Evolutionary conservation across 1,140 invertebrate genomes (phyloP).

Genomic region (Drosophila setifemur): DNA sequence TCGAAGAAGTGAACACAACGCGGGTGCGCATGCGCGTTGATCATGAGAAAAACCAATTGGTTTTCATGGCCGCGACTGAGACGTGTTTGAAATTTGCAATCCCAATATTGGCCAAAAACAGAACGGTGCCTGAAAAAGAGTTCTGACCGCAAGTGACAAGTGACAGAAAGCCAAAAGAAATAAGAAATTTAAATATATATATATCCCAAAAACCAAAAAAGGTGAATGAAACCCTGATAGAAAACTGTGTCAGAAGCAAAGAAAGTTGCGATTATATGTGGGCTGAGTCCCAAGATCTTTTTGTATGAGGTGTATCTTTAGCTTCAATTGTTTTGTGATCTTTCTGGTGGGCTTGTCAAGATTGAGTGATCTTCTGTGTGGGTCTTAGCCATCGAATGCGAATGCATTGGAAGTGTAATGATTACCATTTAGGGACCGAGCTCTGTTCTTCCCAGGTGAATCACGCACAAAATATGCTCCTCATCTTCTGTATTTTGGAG

Average conservation of each 20-base stretch:
- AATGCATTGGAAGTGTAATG: conserved; percentile 48
- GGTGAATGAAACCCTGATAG: conserved; percentile 59
- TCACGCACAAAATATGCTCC: conserved; percentile 4
- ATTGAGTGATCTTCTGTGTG: conserved; percentile 35
- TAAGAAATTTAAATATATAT: conserved; percentile 15
- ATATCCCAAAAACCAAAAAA: conserved; percentile 30
- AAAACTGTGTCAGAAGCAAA: conserved; percentile 69
- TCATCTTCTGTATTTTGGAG: conserved; percentile 24
- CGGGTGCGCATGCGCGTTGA: conserved; percentile 58
- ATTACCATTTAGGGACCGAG: conserved; percentile 53
- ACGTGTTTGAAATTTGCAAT: conserved; percentile 67
- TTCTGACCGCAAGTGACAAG: conserved; percentile 36
- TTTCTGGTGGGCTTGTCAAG: conserved; percentile 36
- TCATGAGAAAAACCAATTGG: conserved; percentile 34
- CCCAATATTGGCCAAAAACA: conserved; percentile 4
- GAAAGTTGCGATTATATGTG: conserved; percentile 49
- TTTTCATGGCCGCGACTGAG: conserved; percentile 45
- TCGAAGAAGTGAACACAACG: conserved; percentile 42
- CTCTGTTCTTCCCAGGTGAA: conserved; percentile 33
- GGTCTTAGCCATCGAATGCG: conserved; percentile 21
- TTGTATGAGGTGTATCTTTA: conserved; percentile 19
- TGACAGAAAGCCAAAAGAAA: conserved; percentile 23
- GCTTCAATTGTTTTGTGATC: conserved; percentile 2
- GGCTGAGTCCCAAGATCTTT: conserved; percentile 23
- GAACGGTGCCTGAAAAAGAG: conserved; percentile 17